phyloP scores from a whole-genome alignment of 2,888 invertebrate species.

The Petrolisthes manimaculis region DNA sequence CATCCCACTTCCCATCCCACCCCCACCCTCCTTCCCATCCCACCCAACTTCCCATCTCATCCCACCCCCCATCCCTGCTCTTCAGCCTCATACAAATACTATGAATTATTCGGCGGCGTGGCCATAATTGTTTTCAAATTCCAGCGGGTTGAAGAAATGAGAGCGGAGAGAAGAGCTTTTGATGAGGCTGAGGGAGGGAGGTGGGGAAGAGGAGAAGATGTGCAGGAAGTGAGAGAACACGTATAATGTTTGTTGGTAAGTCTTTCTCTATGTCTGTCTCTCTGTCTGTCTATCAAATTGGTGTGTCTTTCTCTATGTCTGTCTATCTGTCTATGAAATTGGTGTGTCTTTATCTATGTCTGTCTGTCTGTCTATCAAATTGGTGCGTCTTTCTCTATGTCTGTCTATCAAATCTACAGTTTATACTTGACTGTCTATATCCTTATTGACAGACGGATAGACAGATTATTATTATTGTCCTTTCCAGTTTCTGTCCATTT shows the following conservation, averaged over 20 bases:
- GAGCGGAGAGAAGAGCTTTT: conserved; percentile 1
- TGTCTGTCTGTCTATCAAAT: not conserved
- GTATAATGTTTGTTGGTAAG: not conserved
- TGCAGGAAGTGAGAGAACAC: not conserved
- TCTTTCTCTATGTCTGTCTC: not conserved
- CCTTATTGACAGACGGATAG: too few species aligned
- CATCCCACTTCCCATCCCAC: not conserved
- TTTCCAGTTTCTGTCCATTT: too few species aligned
- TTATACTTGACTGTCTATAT: too few species aligned
- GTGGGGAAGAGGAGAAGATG: not conserved
- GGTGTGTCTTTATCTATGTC: not conserved
- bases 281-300: not conserved
- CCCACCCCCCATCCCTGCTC: not conserved
- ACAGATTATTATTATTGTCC: too few species aligned
- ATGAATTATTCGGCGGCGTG: not conserved
- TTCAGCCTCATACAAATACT: not conserved
- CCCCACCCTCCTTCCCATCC: not conserved
- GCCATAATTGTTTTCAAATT: conserved; percentile 15
- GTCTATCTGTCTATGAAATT: not conserved
- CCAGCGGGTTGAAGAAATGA: conserved; percentile 7
- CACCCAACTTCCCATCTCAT: not conserved
- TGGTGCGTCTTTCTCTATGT: not conserved
- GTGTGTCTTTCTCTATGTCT: not conserved
- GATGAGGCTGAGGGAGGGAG: not conserved
- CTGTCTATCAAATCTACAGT: not conserved